Conservation (phyloP, 2,113 vertebrate genomes). For the Pica pica region DNA sequence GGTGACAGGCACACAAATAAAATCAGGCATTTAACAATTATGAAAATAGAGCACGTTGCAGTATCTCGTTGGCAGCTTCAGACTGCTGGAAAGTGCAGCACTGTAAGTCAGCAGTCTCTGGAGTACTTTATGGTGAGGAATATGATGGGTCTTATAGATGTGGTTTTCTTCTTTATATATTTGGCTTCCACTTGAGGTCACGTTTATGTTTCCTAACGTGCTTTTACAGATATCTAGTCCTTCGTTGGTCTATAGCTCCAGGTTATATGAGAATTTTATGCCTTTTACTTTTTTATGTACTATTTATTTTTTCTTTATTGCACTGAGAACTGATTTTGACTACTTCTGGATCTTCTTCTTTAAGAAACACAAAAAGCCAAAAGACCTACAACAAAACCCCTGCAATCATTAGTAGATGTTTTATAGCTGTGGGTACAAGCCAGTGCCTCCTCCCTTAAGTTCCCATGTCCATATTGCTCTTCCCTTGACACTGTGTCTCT, state of each 20-base stretch:
- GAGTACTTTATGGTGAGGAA: neutral
- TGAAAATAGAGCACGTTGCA: neutral
- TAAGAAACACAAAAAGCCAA: neutral
- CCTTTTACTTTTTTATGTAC: neutral
- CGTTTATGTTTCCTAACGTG: neutral
- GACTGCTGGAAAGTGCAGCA: neutral
- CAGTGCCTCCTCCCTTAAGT: neutral
- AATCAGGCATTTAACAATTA: neutral
- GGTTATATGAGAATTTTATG: neutral
- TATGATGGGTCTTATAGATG: neutral
- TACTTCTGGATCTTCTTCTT: neutral
- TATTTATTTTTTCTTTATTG: neutral
- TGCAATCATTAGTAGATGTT: neutral
- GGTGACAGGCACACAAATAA: neutral
- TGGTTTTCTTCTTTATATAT: neutral
- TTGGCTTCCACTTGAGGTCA: neutral
- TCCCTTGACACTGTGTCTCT: neutral
- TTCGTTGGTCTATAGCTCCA: neutral
- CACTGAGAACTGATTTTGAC: neutral
- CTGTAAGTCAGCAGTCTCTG: neutral
- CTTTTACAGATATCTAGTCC: neutral
- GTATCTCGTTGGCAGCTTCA: neutral
- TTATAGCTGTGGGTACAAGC: neutral
- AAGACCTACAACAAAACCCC: neutral
- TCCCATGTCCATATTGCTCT: neutral